phyloP scores from a whole-genome alignment of 2,797 vertebrate species.

The Dendrocincla fuliginosa region DNA sequence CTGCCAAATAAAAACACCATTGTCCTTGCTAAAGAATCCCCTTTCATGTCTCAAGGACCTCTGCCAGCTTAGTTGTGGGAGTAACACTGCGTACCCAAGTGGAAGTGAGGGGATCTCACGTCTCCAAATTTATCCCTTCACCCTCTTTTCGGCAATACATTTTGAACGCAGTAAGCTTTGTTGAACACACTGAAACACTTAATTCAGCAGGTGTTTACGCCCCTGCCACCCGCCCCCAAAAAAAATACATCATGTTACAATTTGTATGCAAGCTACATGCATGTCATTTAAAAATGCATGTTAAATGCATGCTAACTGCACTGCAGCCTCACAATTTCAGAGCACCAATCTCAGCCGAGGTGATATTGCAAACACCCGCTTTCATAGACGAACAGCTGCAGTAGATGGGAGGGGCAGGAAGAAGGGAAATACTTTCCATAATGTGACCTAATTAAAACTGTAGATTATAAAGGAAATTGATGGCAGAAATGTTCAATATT shows the following conservation, averaged over 20 bases:
- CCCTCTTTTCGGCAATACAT: constrained; percentile 7
- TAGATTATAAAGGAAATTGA: constrained; percentile 58
- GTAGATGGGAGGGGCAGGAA: neutral
- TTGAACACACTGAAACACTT: constrained; percentile 40
- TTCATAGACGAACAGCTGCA: constrained; percentile 53
- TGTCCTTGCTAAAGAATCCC: constrained; percentile 77
- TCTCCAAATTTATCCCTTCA: constrained; percentile 41
- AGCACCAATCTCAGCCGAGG: constrained; percentile 45
- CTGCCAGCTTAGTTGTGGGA: constrained; percentile 79
- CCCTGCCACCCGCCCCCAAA: neutral
- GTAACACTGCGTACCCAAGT: constrained; percentile 65
- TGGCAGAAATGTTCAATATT: constrained; percentile 38
- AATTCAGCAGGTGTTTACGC: neutral
- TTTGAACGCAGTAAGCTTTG: constrained; percentile 62
- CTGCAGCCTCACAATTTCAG: constrained; percentile 16
- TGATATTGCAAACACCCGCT: constrained; percentile 53
- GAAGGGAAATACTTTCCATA: constrained; percentile 48
- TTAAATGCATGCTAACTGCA: constrained; percentile 44
- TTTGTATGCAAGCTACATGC: constrained; percentile 26
- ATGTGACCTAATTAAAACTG: constrained; percentile 67
- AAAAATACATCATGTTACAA: neutral
- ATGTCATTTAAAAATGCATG: constrained; percentile 17
- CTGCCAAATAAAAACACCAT: constrained; percentile 76
- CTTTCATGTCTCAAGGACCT: constrained; percentile 75
- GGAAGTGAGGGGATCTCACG: constrained; percentile 61